A percentile compares a stretch with the other conserved stretches of the same genome.
Conservation (phyloP, 2,113 vertebrate genomes). For the Microtus richardsoni region DNA sequence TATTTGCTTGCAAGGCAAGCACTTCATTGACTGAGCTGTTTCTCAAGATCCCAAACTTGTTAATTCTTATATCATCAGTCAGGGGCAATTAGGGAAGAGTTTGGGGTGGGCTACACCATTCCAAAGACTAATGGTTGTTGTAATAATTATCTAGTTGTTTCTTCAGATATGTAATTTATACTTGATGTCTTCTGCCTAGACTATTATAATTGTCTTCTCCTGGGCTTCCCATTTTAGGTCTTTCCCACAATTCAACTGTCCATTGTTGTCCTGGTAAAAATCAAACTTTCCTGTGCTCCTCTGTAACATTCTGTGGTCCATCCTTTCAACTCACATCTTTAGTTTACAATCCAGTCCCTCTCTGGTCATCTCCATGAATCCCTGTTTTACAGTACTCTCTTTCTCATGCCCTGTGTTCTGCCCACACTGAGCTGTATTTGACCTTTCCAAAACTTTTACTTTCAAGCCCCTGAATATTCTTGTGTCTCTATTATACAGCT, state of each 20-base stretch:
- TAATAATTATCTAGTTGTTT: not conserved
- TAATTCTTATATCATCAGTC: not conserved
- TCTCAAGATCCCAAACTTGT: not conserved
- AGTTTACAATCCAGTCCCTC: accelerated
- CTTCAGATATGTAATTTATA: not conserved
- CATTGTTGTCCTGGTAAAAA: not conserved
- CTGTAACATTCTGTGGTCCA: not conserved
- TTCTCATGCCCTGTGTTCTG: not conserved
- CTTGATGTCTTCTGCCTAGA: not conserved
- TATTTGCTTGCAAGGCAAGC: not conserved
- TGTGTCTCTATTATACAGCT: not conserved
- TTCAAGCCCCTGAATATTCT: not conserved
- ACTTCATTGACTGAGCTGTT: not conserved
- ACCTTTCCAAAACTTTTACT: not conserved
- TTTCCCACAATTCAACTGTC: not conserved
- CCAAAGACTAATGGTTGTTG: not conserved
- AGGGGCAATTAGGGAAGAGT: not conserved
- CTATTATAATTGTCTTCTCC: not conserved
- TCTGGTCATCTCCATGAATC: too few species aligned
- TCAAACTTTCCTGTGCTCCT: too few species aligned
- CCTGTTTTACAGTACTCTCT: not conserved
- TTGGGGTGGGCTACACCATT: not conserved
- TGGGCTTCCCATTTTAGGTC: not conserved
- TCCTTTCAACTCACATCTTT: not conserved
- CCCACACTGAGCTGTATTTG: accelerated